Percentiles rank a stretch among this genome's conserved stretches.
Evolutionary conservation across 1,140 invertebrate genomes (phyloP).

Genomic region (Zaprionus vittiger): DNA sequence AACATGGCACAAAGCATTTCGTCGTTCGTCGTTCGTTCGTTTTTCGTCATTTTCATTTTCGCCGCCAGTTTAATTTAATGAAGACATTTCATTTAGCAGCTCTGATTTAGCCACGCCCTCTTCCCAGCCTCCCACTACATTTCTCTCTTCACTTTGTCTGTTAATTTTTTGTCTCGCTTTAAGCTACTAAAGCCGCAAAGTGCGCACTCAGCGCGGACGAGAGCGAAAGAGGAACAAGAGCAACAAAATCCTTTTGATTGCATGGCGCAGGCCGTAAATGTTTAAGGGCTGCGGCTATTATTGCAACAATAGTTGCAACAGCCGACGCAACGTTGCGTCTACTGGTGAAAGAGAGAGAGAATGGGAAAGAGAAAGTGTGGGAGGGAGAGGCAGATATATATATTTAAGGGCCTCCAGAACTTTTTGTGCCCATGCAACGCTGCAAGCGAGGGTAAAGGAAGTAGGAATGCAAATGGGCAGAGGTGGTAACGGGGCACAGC

Average conservation of each 20-base stretch:
- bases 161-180: constrained; percentile 22
- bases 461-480: background rate
- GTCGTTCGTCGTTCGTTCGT: constrained; percentile 26
- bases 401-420: background rate
- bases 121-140: constrained; percentile 9
- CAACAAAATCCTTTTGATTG: constrained; percentile 48
- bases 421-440: constrained; percentile 26
- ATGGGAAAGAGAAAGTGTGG: background rate
- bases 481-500: no score
- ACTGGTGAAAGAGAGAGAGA: background rate
- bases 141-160: constrained; percentile 2
- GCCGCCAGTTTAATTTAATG: constrained; percentile 71
- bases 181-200: constrained; percentile 39
- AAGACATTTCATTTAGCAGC: constrained; percentile 65
- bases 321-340: constrained; percentile 12
- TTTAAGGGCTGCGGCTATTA: constrained; percentile 57
- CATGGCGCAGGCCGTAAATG: constrained; percentile 47
- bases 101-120: constrained; percentile 54
- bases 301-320: constrained; percentile 67
- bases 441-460: background rate
- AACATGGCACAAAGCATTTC: constrained; percentile 46
- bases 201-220: constrained; percentile 13
- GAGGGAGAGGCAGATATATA: background rate
- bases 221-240: constrained; percentile 5
- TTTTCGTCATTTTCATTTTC: constrained; percentile 76